These are phyloP conservation scores for Pemphredon lugubris DNA, from an alignment of 2,888 invertebrate species.

Conservation along the genomic window DNA sequence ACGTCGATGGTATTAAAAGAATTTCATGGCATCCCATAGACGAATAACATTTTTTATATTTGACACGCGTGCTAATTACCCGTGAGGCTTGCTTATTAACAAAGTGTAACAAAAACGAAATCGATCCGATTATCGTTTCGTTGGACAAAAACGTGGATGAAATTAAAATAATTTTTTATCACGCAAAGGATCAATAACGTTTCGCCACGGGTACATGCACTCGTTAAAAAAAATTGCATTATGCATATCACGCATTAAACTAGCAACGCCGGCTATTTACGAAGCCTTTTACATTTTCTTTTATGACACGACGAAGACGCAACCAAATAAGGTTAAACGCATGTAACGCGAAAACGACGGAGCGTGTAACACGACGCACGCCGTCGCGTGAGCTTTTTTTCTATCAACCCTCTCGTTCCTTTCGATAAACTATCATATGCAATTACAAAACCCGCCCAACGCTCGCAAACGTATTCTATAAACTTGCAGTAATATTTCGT, in stretches of 20 bases:
- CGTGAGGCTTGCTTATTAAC: too few species aligned
- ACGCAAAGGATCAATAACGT: too few species aligned
- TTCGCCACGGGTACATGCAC: neutral
- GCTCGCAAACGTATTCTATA: too few species aligned
- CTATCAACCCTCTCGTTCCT: too few species aligned
- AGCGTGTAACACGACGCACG: constrained; percentile 13
- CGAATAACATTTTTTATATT: too few species aligned
- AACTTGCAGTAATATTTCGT: too few species aligned
- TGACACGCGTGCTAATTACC: neutral
- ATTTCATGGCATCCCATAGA: too few species aligned
- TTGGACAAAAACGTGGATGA: too few species aligned
- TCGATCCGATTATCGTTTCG: too few species aligned
- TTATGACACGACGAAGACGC: constrained; percentile 32
- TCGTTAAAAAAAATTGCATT: constrained; percentile 12
- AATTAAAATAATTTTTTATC: too few species aligned
- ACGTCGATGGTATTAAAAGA: too few species aligned
- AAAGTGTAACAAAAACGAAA: too few species aligned
- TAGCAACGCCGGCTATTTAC: constrained; percentile 5
- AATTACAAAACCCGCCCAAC: neutral
- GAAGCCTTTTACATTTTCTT: constrained; percentile 46
- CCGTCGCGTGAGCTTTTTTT: constrained; percentile 31
- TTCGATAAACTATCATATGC: constrained; percentile 3
- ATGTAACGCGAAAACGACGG: constrained; percentile 31
- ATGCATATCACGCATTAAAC: constrained; percentile 8
- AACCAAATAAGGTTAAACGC: constrained; percentile 49